Evolutionary conservation across 2,797 vertebrate species (phyloP), one percentile per base, ranked within the genome.

Genomic region (Falco berigora): DNA sequence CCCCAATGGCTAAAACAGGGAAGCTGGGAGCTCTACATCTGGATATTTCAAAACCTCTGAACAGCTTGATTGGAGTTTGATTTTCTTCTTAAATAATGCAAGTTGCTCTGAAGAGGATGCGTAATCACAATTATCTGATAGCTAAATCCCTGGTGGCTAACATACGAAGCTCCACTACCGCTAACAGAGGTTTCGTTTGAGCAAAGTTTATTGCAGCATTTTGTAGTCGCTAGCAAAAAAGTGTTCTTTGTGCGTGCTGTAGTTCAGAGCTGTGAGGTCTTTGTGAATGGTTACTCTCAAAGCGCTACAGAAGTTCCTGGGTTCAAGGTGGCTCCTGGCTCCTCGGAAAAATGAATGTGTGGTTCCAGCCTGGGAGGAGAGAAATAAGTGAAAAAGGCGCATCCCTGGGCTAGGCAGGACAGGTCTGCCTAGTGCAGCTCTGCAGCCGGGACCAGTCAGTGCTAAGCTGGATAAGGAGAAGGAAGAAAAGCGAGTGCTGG

Each of bases 251-350:
- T 96, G 94, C 46, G 36, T 95, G 92, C 92, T 95, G 90, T 97
- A 97, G 93, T 95, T 97, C 93, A 97, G 86, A 95, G 92, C 86
- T 91, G 92, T 94, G 52, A 97, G 86, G 90, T 96, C 95, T 97
- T 97, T 97, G 91, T 94, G 93, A 95, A 96, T 93, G 67, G 93
- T 96, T 96, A 97, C 93, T 96, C 96, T 94, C 92, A 97, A 87
- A 94, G 91, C 66, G 71, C 86, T 96, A 95, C 96, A 95, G 93
- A 96, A 92, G 96, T 93, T 97, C 67, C 92, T 92, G n/a, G 84
- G 88, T 61, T 96, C 96, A 87, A 97, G 90, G 77, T 95, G 95
- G 88, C 34, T 96, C 66, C 94, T 95, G 88, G 92, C 82, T 95
- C 94, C 94, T 96, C 84, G 92, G 90, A 95, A 96, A 97, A 96